Evolutionary conservation across 2,113 vertebrate genomes (phyloP).

Genomic region (Calidris pygmaea): DNA sequence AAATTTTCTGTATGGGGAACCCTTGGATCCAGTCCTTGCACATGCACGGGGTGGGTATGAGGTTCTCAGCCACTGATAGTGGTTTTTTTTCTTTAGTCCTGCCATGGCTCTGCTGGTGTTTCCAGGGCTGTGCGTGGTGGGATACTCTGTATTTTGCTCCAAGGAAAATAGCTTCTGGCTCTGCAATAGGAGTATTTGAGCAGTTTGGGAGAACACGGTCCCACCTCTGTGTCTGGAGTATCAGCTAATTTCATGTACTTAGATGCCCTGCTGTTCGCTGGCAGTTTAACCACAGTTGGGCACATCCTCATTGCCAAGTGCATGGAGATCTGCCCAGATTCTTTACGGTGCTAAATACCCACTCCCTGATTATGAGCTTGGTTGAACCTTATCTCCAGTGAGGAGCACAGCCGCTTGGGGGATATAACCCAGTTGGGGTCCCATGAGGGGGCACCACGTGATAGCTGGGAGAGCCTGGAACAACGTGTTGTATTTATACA

Average conservation of each 20-base stretch:
- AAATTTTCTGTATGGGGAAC: neutral
- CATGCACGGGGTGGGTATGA: rapidly evolving
- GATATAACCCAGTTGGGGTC: neutral
- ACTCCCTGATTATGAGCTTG: neutral
- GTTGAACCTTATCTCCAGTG: neutral
- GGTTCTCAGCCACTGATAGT: neutral
- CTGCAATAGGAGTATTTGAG: neutral
- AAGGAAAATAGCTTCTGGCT: neutral
- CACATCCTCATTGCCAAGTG: neutral
- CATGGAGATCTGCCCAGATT: neutral
- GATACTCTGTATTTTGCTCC: neutral
- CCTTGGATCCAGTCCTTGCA: neutral
- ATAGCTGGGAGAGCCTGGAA: neutral
- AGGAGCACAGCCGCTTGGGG: neutral
- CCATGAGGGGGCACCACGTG: neutral
- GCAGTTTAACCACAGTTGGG: neutral
- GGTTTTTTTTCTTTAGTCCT: neutral
- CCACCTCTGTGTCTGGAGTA: neutral
- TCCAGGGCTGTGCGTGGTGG: neutral
- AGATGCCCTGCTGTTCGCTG: neutral
- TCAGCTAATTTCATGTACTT: neutral
- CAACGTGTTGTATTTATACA: neutral
- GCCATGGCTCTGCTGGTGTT: neutral
- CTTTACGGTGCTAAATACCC: neutral
- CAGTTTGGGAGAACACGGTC: neutral